Base-by-base conservation (phyloP, 2,888 invertebrate genomes). In the Trichacis sp. region DNA sequence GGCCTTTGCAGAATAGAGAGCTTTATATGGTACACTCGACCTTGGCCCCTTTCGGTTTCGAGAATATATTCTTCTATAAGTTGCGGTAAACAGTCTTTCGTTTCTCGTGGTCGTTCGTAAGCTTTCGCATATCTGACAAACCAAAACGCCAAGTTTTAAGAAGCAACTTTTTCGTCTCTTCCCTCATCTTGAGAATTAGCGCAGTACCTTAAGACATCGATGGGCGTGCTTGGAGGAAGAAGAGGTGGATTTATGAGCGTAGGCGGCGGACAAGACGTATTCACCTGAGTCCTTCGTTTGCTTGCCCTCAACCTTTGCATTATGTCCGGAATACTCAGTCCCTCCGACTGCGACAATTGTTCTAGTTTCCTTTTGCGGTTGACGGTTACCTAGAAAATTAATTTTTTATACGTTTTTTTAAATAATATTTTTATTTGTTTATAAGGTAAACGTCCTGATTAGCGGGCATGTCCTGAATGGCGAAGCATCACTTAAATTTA, bases 351-450 rank as follows among this genome's bases (percentile, higher is more conserved):
- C 14, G 94, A 91, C 73, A 93, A 90, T 80, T 93, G 93, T 78
- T 94, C 93, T 79, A 94, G 87, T 89, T 95, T 95, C 82, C 95
- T 89, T 84, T 95, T 95, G 38, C 95, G 89, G 86, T 95, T 95
- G 17, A 94, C 90, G 36, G 94, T 89, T 64, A 90, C 89, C 88
- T 91, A 79, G 5, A 77, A 55, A 53, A 18, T 46, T 29, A n/a
- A n/a, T n/a, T n/a, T n/a, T n/a, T n/a, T n/a, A n/a, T n/a, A n/a
- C n/a, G n/a, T n/a, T n/a, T n/a, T n/a, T n/a, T n/a, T n/a, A n/a
- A n/a, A n/a, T n/a, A n/a, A n/a, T n/a, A n/a, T n/a, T n/a, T n/a
- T n/a, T n/a, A n/a, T n/a, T n/a, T n/a, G n/a, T n/a, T n/a, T n/a
- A n/a, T n/a, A n/a, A n/a, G n/a, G n/a, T n/a, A n/a, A n/a, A n/a